Evolutionary conservation across 2,888 invertebrate species (phyloP).

Genomic region (Lithophane leautieri): DNA sequence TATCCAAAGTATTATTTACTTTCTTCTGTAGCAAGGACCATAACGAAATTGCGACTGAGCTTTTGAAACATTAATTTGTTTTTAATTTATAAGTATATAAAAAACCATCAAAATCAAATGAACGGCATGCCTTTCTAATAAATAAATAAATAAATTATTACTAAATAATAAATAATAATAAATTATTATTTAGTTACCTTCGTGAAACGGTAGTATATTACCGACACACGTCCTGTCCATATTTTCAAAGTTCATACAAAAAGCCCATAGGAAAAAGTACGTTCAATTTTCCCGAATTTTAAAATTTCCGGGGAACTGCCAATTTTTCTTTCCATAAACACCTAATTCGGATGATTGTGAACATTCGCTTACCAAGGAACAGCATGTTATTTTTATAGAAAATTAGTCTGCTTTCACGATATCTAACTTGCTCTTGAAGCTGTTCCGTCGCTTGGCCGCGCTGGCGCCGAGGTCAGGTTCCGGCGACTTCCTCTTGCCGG

Average conservation of each 20-base stretch:
- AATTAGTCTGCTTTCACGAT: slow-evolving; percentile 66
- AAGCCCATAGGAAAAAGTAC: too few relatives aligned
- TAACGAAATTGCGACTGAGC: not conserved
- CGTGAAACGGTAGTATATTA: not conserved
- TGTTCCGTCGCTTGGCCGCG: slow-evolving; percentile 74
- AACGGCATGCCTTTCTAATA: not conserved
- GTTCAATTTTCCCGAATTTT: not conserved
- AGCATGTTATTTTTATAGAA: not conserved
- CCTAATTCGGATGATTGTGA: too few relatives aligned
- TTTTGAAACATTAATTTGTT: not conserved
- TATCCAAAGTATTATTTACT: not conserved
- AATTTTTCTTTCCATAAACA: too few relatives aligned
- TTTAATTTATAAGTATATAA: not conserved
- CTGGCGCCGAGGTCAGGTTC: slow-evolving; percentile 56
- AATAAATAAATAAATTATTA: too few relatives aligned
- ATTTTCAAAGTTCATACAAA: too few relatives aligned
- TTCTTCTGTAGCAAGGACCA: not conserved
- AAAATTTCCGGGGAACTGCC: not conserved
- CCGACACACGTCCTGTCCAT: too few relatives aligned
- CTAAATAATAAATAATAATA: too few relatives aligned
- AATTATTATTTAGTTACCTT: not conserved
- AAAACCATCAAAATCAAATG: not conserved
- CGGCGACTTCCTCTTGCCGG: slow-evolving; percentile 79
- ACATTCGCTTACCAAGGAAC: not conserved
- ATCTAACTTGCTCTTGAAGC: slow-evolving; percentile 71